Evolutionary conservation across 2,888 invertebrate genomes (phyloP), one percentile per base, ranked within the genome.

Genomic region (Pollenia angustigena): DNA sequence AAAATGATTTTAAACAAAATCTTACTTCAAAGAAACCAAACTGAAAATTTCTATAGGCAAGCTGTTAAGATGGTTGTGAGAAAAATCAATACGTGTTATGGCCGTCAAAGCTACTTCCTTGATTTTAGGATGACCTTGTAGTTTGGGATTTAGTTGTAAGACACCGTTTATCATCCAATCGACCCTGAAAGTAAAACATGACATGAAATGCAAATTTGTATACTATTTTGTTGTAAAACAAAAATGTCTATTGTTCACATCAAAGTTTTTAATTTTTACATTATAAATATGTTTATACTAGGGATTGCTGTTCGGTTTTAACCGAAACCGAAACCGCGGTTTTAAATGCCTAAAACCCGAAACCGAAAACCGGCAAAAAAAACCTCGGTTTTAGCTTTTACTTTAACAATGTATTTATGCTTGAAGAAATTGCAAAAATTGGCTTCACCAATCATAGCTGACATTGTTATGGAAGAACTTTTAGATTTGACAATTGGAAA

Each of bases 31-130:
- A 90, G 98, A 98, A 86, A 96, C 95, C 90, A 99, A 94, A 86
- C 96, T 95, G 92, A 99, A 98, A 68, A 99, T 94, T 81, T 96
- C 96, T 0, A 96, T 93, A 0, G 99, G 99, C 89, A 99, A 93
- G 42, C 95, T 94, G 0, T 95, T 95, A 71, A 99, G 94, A 83
- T 96, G 96, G 93, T 99, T 99, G 92, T 96, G 96, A 9, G 99
- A 98, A 58, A 99, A 95, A 93, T 99, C 99, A 42, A 99, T 94
- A 54, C 99, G 95, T 0, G 99, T 99, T 83, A 99, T 96, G 0
- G 99, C 98, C 90, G 96, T 97, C n/a, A 98, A 94, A 0, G 97
- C 96, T 7, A 96, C 95, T 81, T 96, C 95, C 88, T 94, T 94
- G 88, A 95, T 94, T 87, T 95, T 93, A 6, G 96, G 95, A 92